phyloP scores from a whole-genome alignment of 1,140 invertebrate species.

The Apolygus lucorum region DNA sequence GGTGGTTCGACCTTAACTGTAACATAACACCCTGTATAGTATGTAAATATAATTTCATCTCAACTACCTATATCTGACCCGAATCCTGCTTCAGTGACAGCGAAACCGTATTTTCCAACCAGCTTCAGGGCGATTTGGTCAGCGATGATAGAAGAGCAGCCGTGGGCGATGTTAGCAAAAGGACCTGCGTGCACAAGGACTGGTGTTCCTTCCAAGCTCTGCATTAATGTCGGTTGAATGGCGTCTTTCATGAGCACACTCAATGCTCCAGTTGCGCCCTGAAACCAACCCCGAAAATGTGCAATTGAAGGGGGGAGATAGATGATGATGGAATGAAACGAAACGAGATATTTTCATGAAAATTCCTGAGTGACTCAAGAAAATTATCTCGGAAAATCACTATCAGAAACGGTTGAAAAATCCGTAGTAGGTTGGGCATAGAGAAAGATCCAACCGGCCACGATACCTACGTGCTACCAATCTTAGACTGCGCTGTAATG shows the following conservation, averaged over 20 bases:
- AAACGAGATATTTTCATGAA: not conserved
- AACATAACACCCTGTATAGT: too few species aligned
- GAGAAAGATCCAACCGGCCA: too few species aligned
- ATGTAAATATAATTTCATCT: too few species aligned
- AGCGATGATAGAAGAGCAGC: slow-evolving; percentile 91
- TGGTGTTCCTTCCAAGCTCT: slow-evolving; percentile 90
- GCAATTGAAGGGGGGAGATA: not conserved
- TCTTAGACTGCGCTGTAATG: too few species aligned
- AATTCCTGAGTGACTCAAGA: too few species aligned
- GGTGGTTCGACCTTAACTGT: too few species aligned
- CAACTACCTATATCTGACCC: slow-evolving; percentile 92
- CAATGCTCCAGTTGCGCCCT: slow-evolving; percentile 61
- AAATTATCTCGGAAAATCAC: too few species aligned
- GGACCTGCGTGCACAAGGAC: slow-evolving; percentile 94
- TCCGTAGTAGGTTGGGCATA: too few species aligned
- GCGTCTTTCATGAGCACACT: slow-evolving; percentile 89
- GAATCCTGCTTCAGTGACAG: slow-evolving; percentile 96
- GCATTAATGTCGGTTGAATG: slow-evolving; percentile 93
- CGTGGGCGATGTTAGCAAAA: slow-evolving; percentile 98
- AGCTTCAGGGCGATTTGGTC: slow-evolving; percentile 92
- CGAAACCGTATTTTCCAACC: slow-evolving; percentile 83
- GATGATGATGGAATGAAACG: too few species aligned
- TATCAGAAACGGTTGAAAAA: too few species aligned
- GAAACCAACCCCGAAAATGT: not conserved
- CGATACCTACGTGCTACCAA: too few species aligned